phyloP scores from a whole-genome alignment of 2,113 vertebrate species.

The Pongo pygmaeus region DNA sequence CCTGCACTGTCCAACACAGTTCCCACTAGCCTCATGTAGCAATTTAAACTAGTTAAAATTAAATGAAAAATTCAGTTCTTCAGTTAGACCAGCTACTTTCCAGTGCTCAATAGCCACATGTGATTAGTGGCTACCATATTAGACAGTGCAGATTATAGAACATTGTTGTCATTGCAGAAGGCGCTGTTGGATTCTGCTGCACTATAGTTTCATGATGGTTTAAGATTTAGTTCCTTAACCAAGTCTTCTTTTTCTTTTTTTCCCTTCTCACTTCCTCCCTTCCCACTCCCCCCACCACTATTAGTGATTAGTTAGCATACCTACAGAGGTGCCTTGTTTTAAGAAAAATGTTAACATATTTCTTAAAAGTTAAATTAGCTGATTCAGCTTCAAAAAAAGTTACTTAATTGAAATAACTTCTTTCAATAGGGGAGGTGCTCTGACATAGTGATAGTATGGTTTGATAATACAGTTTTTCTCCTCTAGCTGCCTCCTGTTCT shows the following conservation, averaged over 20 bases:
- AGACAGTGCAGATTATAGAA: not conserved
- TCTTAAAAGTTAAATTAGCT: not conserved
- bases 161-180: not conserved
- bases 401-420: not conserved
- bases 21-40: not conserved
- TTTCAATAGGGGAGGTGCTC: not conserved
- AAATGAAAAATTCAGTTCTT: not conserved
- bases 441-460: not conserved
- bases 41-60: not conserved
- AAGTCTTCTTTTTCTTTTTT: not conserved
- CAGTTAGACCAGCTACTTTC: not conserved
- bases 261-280: not conserved
- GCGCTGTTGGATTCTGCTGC: not conserved
- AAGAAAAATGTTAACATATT: not conserved
- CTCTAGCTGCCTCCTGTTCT: not conserved
- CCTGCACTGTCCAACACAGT: not conserved
- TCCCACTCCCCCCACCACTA: not conserved
- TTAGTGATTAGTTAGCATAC: not conserved
- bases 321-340: conserved; percentile 14
- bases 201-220: not conserved
- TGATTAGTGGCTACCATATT: not conserved
- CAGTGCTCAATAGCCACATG: not conserved
- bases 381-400: conserved; percentile 9
- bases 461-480: not conserved
- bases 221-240: not conserved